Evolutionary conservation across 2,113 vertebrate genomes (phyloP), one percentile per base, ranked within the genome.

Genomic region (Jacana jacana): DNA sequence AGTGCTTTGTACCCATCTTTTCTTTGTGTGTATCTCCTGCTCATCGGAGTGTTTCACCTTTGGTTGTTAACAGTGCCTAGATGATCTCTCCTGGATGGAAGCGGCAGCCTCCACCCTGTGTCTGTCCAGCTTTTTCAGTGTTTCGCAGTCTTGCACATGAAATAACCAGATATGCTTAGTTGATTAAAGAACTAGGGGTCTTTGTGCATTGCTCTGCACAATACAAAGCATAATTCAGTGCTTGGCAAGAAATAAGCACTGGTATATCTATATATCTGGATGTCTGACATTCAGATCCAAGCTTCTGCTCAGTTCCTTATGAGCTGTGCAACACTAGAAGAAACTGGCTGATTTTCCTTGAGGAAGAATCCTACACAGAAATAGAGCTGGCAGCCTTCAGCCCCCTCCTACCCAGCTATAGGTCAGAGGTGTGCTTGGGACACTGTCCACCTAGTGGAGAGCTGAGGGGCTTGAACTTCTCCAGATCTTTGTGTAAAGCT

Each of bases 361-460:
- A 66, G 30, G 75, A 93, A 81, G 63, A 85, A 49, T 76, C 60
- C 33, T 71, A 2, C 75, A 61, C 95, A 2, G 1, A 93, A 96
- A 96, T 96, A 96, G 95, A 81, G 40, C 75, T 92, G 93, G 81
- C 94, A 91, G 91, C 57, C 35, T 27, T 37, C 1, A 1, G n/a
- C 60, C 81, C 49, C 81, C 51, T 89, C 60, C 58, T n/a, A 2
- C 31, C n/a, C 54, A 2, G 1, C 27, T 44, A 86, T 95, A 96
- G 95, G 96, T 96, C 94, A 95, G 95, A 82, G 91, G 87, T 95
- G 89, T 85, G 89, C 89, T 82, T 49, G 84, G 96, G 96, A 95
- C 96, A 89, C 46, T 22, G 33, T 73, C 33, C 82, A 60, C 83
- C 91, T 86, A 90, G 48, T 70, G 14, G 31, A 63, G 14, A 2